phyloP scores from a whole-genome alignment of 2,113 vertebrate species.

The Ceyx cyanopectus region DNA sequence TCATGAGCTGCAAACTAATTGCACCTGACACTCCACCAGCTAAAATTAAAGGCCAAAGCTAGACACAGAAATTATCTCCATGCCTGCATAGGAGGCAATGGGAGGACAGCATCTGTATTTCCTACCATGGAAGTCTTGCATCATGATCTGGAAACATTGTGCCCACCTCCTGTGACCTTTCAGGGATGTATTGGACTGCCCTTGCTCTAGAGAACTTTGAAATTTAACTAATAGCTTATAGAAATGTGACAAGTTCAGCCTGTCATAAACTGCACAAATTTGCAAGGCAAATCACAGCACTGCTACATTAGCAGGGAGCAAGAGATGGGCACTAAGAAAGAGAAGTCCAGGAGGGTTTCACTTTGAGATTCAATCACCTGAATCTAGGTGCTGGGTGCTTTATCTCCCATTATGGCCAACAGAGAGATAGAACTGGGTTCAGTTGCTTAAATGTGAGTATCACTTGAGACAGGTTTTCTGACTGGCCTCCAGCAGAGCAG shows the following conservation, averaged over 20 bases:
- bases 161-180: not conserved
- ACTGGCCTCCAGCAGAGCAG: not conserved
- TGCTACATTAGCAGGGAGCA: not conserved
- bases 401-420: not conserved
- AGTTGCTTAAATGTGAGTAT: too few species aligned
- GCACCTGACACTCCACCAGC: not conserved
- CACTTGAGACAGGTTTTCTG: not conserved
- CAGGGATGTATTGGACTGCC: not conserved
- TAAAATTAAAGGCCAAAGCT: not conserved
- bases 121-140: not conserved
- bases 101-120: not conserved
- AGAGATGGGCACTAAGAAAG: not conserved
- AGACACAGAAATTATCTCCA: not conserved
- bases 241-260: not conserved
- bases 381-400: not conserved
- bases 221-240: not conserved
- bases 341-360: not conserved
- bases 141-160: not conserved
- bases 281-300: not conserved
- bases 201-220: not conserved
- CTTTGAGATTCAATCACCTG: not conserved
- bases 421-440: not conserved
- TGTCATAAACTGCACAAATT: not conserved
- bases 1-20: not conserved
- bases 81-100: not conserved